Evolutionary conservation across 2,113 vertebrate species (phyloP).

Genomic region (Eurystomus gularis): DNA sequence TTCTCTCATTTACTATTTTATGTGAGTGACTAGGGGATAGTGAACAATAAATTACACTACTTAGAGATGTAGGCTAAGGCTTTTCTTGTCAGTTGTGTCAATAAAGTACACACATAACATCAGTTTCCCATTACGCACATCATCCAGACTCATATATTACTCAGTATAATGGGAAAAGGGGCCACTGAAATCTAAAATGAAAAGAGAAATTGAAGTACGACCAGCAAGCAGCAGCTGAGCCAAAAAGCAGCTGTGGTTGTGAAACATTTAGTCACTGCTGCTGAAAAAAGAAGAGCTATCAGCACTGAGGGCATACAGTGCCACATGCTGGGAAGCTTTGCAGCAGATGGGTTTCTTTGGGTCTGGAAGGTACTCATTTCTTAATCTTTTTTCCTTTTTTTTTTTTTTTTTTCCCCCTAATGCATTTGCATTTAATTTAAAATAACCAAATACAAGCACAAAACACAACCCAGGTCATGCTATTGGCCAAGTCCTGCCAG

Average conservation of each 20-base stretch:
- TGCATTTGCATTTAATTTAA: neutral
- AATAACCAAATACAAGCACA: neutral
- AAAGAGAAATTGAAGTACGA: constrained; percentile 75
- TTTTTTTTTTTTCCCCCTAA: neutral
- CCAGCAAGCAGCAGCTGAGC: constrained; percentile 45
- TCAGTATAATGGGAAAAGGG: constrained; percentile 69
- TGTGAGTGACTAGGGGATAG: constrained; percentile 52
- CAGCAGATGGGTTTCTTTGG: constrained; percentile 23
- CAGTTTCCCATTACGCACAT: constrained; percentile 74
- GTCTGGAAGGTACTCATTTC: neutral
- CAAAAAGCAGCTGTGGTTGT: constrained; percentile 36
- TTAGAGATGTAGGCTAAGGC: constrained; percentile 61
- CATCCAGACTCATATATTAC: constrained; percentile 74
- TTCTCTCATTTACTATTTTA: constrained; percentile 65
- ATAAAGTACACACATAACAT: constrained; percentile 71
- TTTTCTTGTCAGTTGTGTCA: constrained; percentile 68
- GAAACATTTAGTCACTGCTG: constrained; percentile 55
- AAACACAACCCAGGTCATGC: neutral
- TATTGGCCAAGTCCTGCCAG: neutral
- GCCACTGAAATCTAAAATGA: constrained; percentile 67
- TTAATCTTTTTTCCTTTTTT: neutral
- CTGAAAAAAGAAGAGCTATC: constrained; percentile 36
- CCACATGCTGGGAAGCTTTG: constrained; percentile 26
- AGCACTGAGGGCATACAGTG: neutral
- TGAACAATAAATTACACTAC: constrained; percentile 72